Base-by-base conservation (phyloP, 2,113 vertebrate species). In the Tragelaphus buxtoni region DNA sequence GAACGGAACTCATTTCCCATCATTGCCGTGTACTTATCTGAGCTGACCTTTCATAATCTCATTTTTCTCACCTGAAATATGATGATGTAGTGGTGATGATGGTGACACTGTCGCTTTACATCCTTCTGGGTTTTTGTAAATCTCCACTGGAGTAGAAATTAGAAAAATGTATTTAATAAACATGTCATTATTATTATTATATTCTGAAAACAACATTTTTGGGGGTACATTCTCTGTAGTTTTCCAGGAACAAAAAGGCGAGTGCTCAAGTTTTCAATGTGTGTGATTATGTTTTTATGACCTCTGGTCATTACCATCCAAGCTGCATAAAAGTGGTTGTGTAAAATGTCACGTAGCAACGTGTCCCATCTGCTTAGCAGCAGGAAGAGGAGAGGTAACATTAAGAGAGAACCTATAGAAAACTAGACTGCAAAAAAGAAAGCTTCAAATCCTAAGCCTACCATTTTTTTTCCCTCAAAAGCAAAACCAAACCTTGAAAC, bases 281-380 rank as follows among this genome's bases (percentile, higher is more conserved):
- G 47, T 65, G 42, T 92, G 79, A 84, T 96, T 89, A 77, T 96
- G 81, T 97, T 97, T 98, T 95, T 53, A 49, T 96, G 90, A 97
- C 77, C 94, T 96, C 18, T 97, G 93, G 80, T 94, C 96, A 74
- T 97, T 90, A 80, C 32, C 7, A 2, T 35, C 85, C 58, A 63
- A 90, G 30, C 87, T 74, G 53, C 45, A 72, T 61, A 35, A 86
- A 94, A 86, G 76, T 88, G 47, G 51, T 76, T 61, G 6, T 61
- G 17, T 92, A 94, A 96, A 95, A 92, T 93, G 88, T 91, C 92
- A 96, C 85, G 72, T 90, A 91, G 82, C 92, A 96, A 93, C 90
- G 76, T 61, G 90, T 79, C 28, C 87, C 92, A 87, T 97, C 93
- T 96, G 92, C 94, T 95, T 97, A 94, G 92, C 95, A 95, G 96